Evolutionary conservation across 1,140 invertebrate species (phyloP), one percentile per base, ranked within the genome.

Genomic region (Hylaeus anthracinus): DNA sequence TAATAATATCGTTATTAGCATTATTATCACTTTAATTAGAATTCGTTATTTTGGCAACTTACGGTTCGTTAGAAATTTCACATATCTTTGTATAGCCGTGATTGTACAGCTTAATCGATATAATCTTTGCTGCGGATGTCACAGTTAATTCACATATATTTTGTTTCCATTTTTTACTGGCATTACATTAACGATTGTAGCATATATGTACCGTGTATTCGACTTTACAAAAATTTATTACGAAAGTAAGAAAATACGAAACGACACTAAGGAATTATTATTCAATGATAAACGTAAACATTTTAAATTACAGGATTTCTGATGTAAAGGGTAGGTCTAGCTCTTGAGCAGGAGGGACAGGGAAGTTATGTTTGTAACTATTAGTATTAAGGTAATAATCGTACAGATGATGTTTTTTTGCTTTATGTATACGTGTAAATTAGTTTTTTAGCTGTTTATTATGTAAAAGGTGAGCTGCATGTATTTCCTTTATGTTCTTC

Each of bases 161-260:
- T 88, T 66, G 61, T 86, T 85, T 76, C 83, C 73, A 61, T 43
- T 77, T 26, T 87, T 88, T 72, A 85, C 78, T 89, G 86, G 87
- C 88, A 90, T 87, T 90, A 86, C 84, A 88, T 87, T 87, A 86
- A 90, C 88, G 79, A 89, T 88, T 89, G 84, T 89, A 72, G 67
- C 64, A 67, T 87, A 81, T 87, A 80, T 64, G 86, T 84, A 84
- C 77, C 75, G 79, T 84, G 83, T 73, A 82, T 86, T 87, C 79
- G 87, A 92, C 88, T 92, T 93, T 92, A 92, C 90, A 92, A 93
- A 92, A 93, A 91, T 92, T 91, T 91, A 90, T 92, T 93, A 93
- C 88, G 90, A 93, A 93, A 93, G 92, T 93, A 93, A 93, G 92
- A 93, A 93, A 93, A 93, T 93, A 93, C 89, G 92, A 93, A 93